These are phyloP conservation scores for Zygothrica quintamaculata DNA, from an alignment of 2,888 invertebrate species.

Conservation along the genomic window DNA sequence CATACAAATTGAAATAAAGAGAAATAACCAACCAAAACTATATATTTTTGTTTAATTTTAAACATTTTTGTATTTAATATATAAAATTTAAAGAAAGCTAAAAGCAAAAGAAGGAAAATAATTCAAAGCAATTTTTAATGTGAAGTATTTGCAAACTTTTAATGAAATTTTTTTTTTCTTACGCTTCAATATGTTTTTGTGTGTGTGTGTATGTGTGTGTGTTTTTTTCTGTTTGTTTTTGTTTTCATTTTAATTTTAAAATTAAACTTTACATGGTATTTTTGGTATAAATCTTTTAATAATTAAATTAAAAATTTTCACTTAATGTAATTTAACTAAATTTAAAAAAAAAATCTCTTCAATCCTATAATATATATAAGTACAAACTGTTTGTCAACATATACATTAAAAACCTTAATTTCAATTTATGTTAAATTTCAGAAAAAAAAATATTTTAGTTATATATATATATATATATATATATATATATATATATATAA, in stretches of 20 bases:
- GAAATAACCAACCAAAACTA: slow-evolving; percentile 29
- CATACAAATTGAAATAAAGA: slow-evolving; percentile 23
- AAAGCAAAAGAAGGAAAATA: slow-evolving; percentile 40
- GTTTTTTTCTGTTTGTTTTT: slow-evolving; percentile 39
- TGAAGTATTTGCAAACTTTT: slow-evolving; percentile 77
- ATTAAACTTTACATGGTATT: slow-evolving; percentile 78
- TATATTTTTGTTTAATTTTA: slow-evolving; percentile 19
- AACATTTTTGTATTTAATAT: slow-evolving; percentile 48
- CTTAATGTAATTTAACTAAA: slow-evolving; percentile 61
- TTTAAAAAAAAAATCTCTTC: slow-evolving; percentile 59
- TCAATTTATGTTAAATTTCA: slow-evolving; percentile 51
- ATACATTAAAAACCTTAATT: slow-evolving; percentile 64
- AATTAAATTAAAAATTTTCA: slow-evolving; percentile 76
- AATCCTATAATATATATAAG: slow-evolving; percentile 34
- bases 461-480: no score
- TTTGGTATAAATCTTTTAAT: slow-evolving; percentile 79
- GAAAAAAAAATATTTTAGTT: slow-evolving; percentile 24
- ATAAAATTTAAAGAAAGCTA: slow-evolving; percentile 40
- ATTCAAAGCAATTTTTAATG: slow-evolving; percentile 62
- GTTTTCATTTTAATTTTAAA: slow-evolving; percentile 55
- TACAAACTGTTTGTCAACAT: slow-evolving; percentile 76
- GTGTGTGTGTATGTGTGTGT: no score
- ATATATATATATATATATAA: slow-evolving; percentile 31
- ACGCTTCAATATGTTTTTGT: slow-evolving; percentile 57
- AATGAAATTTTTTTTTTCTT: slow-evolving; percentile 71